These are phyloP conservation scores for Colossoma macropomum DNA, from an alignment of 2,113 vertebrate genomes.

Conservation along the genomic window DNA sequence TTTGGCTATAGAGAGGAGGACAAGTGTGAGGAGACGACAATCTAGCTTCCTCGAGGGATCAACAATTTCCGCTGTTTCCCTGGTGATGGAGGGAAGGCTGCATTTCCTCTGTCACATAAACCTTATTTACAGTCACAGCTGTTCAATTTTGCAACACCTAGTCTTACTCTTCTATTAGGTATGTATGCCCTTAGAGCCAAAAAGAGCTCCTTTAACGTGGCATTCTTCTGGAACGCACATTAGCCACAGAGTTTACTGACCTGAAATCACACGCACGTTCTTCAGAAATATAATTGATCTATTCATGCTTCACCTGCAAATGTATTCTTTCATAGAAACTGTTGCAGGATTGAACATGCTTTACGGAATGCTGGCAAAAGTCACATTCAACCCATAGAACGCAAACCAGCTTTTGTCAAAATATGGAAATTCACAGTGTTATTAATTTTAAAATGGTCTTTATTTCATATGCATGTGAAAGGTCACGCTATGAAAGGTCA, in stretches of 20 bases:
- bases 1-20: conserved; percentile 56
- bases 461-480: too few species aligned
- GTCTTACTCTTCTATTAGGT: conserved; percentile 71
- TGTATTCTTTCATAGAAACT: too few species aligned
- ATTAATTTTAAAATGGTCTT: too few species aligned
- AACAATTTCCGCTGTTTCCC: conserved; percentile 73
- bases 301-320: too few species aligned
- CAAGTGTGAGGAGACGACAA: conserved; percentile 63
- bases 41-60: conserved; percentile 68
- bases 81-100: conserved; percentile 74
- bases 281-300: too few species aligned
- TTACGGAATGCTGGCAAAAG: too few species aligned
- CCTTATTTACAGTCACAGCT: conserved; percentile 80
- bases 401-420: too few species aligned
- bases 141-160: conserved; percentile 77
- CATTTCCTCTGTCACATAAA: conserved; percentile 77
- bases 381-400: too few species aligned
- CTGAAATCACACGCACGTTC: neutral
- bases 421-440: too few species aligned
- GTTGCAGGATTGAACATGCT: too few species aligned
- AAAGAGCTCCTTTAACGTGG: conserved; percentile 16
- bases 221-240: conserved; percentile 22
- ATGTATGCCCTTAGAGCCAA: conserved; percentile 65
- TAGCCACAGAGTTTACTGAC: conserved; percentile 5
- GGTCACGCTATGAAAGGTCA: too few species aligned